Evolutionary conservation across 2,888 invertebrate genomes (phyloP).

Genomic region (Ethmia dodecea): DNA sequence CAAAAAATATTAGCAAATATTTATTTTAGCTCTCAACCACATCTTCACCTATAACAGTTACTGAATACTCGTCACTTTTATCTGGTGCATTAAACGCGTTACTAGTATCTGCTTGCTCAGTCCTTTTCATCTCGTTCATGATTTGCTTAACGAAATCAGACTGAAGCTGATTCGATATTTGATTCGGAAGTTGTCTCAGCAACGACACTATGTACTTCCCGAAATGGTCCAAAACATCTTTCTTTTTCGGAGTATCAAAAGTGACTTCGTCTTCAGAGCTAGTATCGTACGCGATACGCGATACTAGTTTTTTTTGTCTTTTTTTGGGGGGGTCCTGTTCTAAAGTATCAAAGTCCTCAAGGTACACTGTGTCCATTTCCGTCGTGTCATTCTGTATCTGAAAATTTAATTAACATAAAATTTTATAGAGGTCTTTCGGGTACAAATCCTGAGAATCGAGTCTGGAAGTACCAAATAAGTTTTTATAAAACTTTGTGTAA

Average conservation of each 20-base stretch:
- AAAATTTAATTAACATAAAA: no score
- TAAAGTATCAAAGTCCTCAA: conserved; percentile 19
- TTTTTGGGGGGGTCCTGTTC: conserved; percentile 9
- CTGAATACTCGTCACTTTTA: no score
- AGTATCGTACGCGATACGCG: conserved; percentile 1
- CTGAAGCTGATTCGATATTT: conserved; percentile 31
- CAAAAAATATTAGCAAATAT: no score
- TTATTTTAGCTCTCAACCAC: no score
- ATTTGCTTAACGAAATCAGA: conserved; percentile 31
- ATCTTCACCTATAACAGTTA: no score
- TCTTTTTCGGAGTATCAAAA: conserved; percentile 10
- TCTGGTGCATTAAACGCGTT: no score
- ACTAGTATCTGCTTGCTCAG: no score
- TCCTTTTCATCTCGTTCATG: no score
- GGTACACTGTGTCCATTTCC: conserved; percentile 21
- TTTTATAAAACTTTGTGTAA: no score
- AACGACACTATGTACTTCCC: conserved; percentile 33
- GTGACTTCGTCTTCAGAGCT: conserved; percentile 20
- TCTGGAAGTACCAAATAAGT: no score
- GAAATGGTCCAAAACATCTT: conserved; percentile 31
- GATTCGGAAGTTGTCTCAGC: conserved; percentile 33
- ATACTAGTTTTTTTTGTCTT: background rate
- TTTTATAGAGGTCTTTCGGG: no score
- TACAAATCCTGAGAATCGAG: no score
- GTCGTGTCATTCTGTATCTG: conserved; percentile 20